Base-by-base conservation (phyloP, 1,140 invertebrate species). In the Eumaeus atala region DNA sequence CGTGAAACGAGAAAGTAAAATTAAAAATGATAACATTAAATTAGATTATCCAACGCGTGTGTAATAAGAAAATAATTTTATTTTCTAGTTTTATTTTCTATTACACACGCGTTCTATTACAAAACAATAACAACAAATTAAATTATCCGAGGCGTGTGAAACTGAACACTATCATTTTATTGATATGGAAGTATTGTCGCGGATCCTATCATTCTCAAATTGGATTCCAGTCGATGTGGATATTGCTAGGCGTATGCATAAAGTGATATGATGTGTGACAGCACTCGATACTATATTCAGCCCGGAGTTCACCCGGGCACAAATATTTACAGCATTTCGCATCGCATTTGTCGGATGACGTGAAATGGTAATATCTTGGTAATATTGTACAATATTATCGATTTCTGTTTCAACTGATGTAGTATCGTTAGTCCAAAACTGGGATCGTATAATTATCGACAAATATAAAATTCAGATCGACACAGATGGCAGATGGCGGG, bases 251-350 rank as follows among this genome's bases (percentile, higher is more conserved):
- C 36, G 33, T 35, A 35, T 51, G 49, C 16, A 51, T 36, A 51
- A 51, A 51, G 36, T 35, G 49, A 51, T 51, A 51, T 51, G 34
- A 51, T 36, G 34, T 51, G 49, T 51, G 49, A 51, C 49, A 51
- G 49, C 35, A 51, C n/a, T 35, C 28, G 49, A 36, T 37, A 36
- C 12, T 9, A 51, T 37, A 51, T 35, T 12, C 28, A 33, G 17
- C 36, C 17, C 36, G 33, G 14, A 36, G 33, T 33, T 50, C 33
- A 12, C 14, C 14, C 12, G 9, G 33, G 33, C 48, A 12, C 11
- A 34, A 33, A 35, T 35, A 50, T 50, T 50, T 50, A 50, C 34
- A 35, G 36, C 36, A 50, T 34, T 50, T 50, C 48, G 16, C 34
- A n/a, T 50, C 33, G 36, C 48, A 36, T 50, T 34, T 49, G 28